Base-by-base conservation (phyloP, 2,113 vertebrate genomes). In the Phaethon lepturus region DNA sequence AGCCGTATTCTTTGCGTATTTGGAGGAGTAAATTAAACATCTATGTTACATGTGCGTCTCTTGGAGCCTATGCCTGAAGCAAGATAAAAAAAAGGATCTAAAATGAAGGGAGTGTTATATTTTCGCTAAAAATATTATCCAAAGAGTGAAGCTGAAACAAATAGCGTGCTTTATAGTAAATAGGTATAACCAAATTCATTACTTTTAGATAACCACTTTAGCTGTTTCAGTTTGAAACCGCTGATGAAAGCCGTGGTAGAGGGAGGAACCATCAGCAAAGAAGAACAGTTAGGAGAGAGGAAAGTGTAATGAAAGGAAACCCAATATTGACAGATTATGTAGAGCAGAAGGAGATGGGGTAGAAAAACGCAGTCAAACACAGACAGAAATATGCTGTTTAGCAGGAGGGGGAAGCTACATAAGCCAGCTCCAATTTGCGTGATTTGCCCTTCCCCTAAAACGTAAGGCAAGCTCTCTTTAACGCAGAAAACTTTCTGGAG, bases 331-430 rank as follows among this genome's bases (percentile, higher is more conserved):
- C 64, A 40, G 90, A 86, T 95, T 86, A 81, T 44, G 47, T 12
- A 86, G 76, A 93, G 74, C 77, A 92, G 90, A 90, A 97, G 92
- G 79, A 92, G 90, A 94, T 83, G 82, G 78, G 68, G 10, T 86
- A 94, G 88, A 93, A 95, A 95, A 93, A 58, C 2, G 1, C 71
- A 89, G 74, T 75, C 69, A 76, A 60, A 94, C 59, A 68, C 71
- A 62, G 92, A 62, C 62, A 96, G 90, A 96, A 94, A 94, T 80
- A 94, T 62, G 86, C 68, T 71, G 88, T 56, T 90, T 31, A 89
- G 77, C 77, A 93, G 88, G 78, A 89, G 91, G 45, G 78, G 33
- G 62, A 23, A 85, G 73, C 86, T 55, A 19, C 23, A 7, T 42
- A n/a, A 91, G n/a, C 72, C 68, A 94, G 50, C 64, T 69, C 56